Evolutionary conservation across 2,888 invertebrate genomes (phyloP).

Genomic region (Cephus sareptanus): DNA sequence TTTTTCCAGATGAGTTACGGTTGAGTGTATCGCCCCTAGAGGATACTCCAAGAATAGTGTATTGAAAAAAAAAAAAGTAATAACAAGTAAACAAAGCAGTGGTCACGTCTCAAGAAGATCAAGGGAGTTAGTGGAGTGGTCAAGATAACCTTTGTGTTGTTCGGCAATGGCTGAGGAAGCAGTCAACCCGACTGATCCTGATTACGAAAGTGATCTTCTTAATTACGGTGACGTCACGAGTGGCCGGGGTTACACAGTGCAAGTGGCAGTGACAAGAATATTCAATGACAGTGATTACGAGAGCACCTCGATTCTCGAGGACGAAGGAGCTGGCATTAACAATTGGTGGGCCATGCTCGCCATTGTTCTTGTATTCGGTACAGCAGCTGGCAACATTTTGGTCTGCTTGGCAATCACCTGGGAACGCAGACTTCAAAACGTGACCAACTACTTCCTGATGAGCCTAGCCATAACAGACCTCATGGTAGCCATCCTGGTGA

Average conservation of each 20-base stretch:
- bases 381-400: conserved; percentile 91
- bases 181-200: conserved; percentile 10
- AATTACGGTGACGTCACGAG: neutral
- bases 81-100: neutral
- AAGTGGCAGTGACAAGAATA: conserved; percentile 34
- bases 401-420: conserved; percentile 94
- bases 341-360: conserved; percentile 89
- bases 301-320: conserved; percentile 3
- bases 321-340: conserved; percentile 56
- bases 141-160: neutral
- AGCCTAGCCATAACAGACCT: conserved; percentile 95
- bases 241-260: conserved; percentile 26
- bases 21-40: conserved; percentile 12
- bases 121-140: neutral
- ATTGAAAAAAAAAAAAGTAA: neutral
- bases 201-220: neutral
- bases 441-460: conserved; percentile 97
- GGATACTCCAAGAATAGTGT: conserved; percentile 6
- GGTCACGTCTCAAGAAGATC: neutral
- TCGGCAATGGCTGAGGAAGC: conserved; percentile 18
- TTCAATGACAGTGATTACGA: conserved; percentile 32
- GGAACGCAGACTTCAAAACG: conserved; percentile 93
- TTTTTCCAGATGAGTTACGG: conserved; percentile 27
- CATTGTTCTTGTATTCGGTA: conserved; percentile 81
- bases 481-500: conserved; percentile 93